Conservation (phyloP, 2,797 vertebrate species). For the Pipistrellus pygmaeus region DNA sequence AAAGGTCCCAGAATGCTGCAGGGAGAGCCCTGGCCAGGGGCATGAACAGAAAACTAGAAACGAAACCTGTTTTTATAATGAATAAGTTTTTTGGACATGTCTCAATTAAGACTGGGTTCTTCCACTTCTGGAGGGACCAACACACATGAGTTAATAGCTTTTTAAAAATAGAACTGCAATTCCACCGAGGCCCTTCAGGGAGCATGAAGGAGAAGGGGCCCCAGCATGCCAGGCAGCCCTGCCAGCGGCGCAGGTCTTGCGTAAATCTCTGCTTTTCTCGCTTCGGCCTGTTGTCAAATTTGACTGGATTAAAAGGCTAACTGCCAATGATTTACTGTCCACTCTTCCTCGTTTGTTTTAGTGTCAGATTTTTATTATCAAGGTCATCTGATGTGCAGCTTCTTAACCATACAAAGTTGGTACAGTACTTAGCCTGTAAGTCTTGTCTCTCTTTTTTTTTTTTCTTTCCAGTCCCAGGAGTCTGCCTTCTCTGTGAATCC, state of each 20-base stretch:
- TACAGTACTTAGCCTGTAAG: not conserved
- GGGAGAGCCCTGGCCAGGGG: not conserved
- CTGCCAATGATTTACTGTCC: not conserved
- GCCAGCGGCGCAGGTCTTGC: not conserved
- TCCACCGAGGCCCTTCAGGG: not conserved
- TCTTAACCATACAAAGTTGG: not conserved
- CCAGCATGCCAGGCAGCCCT: fast-evolving
- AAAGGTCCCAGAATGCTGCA: not conserved
- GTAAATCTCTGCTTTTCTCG: not conserved
- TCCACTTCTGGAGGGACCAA: not conserved
- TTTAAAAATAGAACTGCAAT: slow-evolving; percentile 27
- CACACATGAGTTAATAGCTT: not conserved
- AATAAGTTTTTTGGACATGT: not conserved
- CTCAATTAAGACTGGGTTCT: slow-evolving; percentile 22
- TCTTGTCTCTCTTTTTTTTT: not conserved
- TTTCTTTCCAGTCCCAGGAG: slow-evolving; percentile 34
- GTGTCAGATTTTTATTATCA: slow-evolving; percentile 38
- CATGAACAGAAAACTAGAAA: not conserved
- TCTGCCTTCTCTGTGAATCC: slow-evolving; percentile 52
- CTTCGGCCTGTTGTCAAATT: not conserved
- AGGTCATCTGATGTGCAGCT: slow-evolving; percentile 34
- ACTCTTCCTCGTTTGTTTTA: not conserved
- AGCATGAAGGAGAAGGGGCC: too few relatives aligned
- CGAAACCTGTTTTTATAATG: not conserved
- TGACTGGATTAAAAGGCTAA: not conserved